phyloP scores from a whole-genome alignment of 1,140 invertebrate genomes.

The Solenopsis invicta region DNA sequence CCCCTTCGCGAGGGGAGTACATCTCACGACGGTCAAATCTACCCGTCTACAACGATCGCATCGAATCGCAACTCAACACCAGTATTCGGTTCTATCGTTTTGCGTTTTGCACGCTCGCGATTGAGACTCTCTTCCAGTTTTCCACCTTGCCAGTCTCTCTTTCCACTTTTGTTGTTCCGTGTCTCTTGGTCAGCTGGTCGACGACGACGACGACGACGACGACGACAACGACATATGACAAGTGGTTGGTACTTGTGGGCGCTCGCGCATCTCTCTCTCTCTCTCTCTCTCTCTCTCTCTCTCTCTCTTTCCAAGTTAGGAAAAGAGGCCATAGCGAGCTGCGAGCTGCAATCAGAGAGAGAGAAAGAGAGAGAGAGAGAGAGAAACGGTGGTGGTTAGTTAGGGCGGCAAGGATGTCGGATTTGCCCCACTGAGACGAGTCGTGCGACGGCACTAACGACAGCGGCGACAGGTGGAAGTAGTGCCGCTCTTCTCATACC shows the following conservation, averaged over 20 bases:
- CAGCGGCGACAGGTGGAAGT: slow-evolving; percentile 51
- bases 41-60: slow-evolving; percentile 43
- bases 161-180: background rate
- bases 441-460: slow-evolving; percentile 23
- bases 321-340: slow-evolving; percentile 4
- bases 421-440: slow-evolving; percentile 48
- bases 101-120: background rate
- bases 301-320: background rate
- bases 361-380: too few relatives aligned
- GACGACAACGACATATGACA: background rate
- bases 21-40: slow-evolving; percentile 48
- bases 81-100: background rate
- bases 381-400: slow-evolving; percentile 16
- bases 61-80: background rate
- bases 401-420: slow-evolving; percentile 43
- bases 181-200: background rate
- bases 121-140: background rate
- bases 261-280: background rate
- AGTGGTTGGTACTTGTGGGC: background rate
- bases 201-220: background rate
- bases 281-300: background rate
- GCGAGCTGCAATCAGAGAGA: background rate
- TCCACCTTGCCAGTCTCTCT: background rate
- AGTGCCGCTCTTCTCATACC: slow-evolving; percentile 32
- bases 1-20: slow-evolving; percentile 49